phyloP scores from a whole-genome alignment of 2,113 vertebrate genomes.

The Ctenomys sociabilis region DNA sequence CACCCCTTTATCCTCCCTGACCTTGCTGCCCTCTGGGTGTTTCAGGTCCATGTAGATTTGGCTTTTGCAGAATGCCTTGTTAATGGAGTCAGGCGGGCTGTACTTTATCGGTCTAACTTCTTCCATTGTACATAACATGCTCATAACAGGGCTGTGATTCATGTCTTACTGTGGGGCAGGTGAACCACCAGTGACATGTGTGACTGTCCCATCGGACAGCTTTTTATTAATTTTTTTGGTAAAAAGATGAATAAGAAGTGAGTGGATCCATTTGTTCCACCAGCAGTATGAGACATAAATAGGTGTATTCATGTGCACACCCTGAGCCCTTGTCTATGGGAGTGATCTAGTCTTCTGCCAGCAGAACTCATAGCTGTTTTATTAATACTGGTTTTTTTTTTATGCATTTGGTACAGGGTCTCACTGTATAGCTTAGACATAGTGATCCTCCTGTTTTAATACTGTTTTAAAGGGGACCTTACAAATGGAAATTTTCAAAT shows the following conservation, averaged over 20 bases:
- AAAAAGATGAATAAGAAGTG: not conserved
- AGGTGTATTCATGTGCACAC: accelerated
- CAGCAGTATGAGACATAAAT: not conserved
- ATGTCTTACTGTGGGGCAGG: not conserved
- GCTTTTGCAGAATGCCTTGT: not conserved
- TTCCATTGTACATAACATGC: not conserved
- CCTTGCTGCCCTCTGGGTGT: too few relatives aligned
- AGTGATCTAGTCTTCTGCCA: not conserved
- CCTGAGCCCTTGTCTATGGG: not conserved
- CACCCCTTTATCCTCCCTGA: not conserved
- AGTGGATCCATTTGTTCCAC: not conserved
- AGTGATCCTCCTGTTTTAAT: not conserved
- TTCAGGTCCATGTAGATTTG: not conserved
- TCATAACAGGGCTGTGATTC: not conserved
- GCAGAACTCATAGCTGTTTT: constrained; percentile 35
- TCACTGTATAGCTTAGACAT: too few relatives aligned
- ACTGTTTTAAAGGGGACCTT: constrained; percentile 28
- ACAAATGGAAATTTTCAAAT: constrained; percentile 60
- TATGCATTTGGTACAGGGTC: too few relatives aligned
- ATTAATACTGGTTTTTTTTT: not conserved
- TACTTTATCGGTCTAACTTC: not conserved
- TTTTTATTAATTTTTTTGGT: not conserved
- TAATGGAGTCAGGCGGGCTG: not conserved
- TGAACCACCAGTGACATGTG: not conserved
- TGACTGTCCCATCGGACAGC: not conserved